A percentile compares a stretch with the other conserved stretches of the same genome.
These are phyloP conservation scores for Sylvilagus floridanus DNA, from an alignment of 2,797 vertebrate genomes.

Conservation along the genomic window DNA sequence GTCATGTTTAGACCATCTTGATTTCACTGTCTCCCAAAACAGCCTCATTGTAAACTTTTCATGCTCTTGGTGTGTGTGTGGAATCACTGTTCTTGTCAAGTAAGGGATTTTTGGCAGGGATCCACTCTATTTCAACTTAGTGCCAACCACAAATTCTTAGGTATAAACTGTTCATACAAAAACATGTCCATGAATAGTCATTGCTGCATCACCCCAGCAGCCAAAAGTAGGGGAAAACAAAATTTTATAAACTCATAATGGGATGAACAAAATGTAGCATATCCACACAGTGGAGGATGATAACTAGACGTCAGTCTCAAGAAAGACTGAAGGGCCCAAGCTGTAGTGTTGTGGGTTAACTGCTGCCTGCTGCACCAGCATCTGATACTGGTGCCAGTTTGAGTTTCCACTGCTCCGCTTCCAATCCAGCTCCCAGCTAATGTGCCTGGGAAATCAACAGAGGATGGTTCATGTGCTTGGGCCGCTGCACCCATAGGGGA, in stretches of 20 bases:
- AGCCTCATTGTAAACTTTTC: neutral
- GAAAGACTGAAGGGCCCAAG: neutral
- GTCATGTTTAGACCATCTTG: neutral
- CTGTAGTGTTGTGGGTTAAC: no score
- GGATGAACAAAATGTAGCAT: neutral
- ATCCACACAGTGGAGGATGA: neutral
- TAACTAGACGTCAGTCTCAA: neutral
- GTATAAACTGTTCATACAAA: neutral
- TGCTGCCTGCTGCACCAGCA: no score
- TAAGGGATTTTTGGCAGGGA: neutral
- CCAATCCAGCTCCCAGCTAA: no score
- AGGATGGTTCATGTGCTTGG: no score
- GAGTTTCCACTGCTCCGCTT: no score
- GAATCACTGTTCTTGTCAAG: neutral
- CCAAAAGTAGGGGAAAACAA: neutral
- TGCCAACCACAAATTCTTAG: neutral
- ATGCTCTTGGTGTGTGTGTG: no score
- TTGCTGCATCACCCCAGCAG: neutral
- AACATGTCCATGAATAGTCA: neutral
- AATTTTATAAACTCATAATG: neutral
- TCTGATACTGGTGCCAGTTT: no score
- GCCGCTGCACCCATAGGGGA: no score
- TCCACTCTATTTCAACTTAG: neutral
- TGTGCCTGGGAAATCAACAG: no score
- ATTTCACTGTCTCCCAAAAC: neutral